Evolutionary conservation across 1,140 invertebrate species (phyloP), one percentile per base, ranked within the genome.

Genomic region (Plectus sambesii): DNA sequence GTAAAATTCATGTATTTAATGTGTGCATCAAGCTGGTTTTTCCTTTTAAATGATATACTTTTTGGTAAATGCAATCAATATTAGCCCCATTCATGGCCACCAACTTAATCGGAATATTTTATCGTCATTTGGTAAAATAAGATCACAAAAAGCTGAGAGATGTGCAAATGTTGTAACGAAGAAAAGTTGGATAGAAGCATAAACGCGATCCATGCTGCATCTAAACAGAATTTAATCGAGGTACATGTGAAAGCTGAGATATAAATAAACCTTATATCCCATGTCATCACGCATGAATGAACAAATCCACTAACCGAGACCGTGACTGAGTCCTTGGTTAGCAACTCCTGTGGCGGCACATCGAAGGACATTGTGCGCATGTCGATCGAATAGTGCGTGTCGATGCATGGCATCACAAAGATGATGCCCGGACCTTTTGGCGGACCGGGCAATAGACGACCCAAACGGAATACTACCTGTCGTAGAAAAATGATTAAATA

Each of bases 291-390:
- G 12, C 30, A 12, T 33, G 30, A 33, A 12, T 12, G 12, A 33
- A 17, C 12, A 17, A n/a, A n/a, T n/a, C n/a, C n/a, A n/a, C n/a
- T n/a, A n/a, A n/a, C 63, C 6, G 51, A 59, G 19, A 64, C 85
- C 0, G 86, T 93, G 1, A 92, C 87, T 0, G 82, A 85, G 70
- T 92, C 87, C 72, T 85, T 85, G 1, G 86, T 87, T 42, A 93
- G 75, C 27, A 89, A 87, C 43, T 92, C 87, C 75, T 92, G 87
- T 5, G 87, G 87, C 33, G 87, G 87, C 20, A 94, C 85, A 65
- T 92, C 87, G 63, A 92, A 92, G 0, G 85, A 63, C 38, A 49
- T 56, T 35, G 58, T 56, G 48, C 86, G 76, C 40, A 88, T 72
- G 67, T 90, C 85, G n/a, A 85, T 82, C 68, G 83, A 84, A 37